phyloP scores from a whole-genome alignment of 2,113 vertebrate genomes.

The Ardeotis arabs region DNA sequence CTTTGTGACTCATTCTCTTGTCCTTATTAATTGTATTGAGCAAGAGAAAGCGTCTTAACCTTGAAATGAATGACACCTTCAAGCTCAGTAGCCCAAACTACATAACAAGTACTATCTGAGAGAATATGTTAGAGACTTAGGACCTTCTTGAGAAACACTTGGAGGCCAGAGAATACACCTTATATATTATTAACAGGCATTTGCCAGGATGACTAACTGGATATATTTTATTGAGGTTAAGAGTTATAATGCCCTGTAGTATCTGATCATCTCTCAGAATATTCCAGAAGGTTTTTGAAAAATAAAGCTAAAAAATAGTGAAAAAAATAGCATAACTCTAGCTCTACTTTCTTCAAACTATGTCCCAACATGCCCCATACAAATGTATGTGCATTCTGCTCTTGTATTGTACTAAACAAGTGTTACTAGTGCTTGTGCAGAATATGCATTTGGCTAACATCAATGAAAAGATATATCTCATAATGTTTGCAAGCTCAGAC shows the following conservation, averaged over 20 bases:
- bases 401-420: neutral
- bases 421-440: neutral
- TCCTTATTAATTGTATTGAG: neutral
- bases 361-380: neutral
- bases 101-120: neutral
- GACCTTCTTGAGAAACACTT: neutral
- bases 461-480: neutral
- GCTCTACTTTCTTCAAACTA: neutral
- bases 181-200: neutral
- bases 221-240: neutral
- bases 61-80: neutral
- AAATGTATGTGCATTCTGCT: neutral
- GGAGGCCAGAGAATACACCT: neutral
- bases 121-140: neutral
- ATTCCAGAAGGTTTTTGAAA: neutral
- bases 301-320: neutral
- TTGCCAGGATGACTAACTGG: neutral
- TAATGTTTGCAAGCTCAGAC: neutral
- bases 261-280: neutral
- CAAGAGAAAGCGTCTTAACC: neutral
- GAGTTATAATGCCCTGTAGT: neutral
- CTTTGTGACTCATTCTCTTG: neutral
- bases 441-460: neutral
- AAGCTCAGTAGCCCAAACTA: neutral
- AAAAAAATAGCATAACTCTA: neutral